These are phyloP conservation scores for Lepus timidus DNA, from an alignment of 2,113 vertebrate genomes.

Conservation along the genomic window DNA sequence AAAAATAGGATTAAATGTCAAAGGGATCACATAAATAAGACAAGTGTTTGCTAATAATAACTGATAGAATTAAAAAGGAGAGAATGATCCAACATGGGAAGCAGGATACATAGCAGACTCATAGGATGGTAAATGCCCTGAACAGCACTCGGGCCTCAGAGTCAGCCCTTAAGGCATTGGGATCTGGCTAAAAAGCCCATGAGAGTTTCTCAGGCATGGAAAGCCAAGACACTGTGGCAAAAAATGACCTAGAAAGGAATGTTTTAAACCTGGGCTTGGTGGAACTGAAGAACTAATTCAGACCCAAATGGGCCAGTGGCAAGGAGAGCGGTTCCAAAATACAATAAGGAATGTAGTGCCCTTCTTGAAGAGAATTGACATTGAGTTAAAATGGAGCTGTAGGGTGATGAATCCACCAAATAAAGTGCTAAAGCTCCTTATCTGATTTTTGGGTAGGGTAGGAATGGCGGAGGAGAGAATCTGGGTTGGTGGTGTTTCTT, in stretches of 20 bases:
- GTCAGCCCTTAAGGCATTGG: too few relatives aligned
- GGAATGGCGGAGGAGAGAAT: neutral
- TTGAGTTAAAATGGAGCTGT: constrained; percentile 45
- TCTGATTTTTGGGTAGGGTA: neutral
- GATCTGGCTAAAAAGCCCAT: too few relatives aligned
- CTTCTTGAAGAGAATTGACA: neutral
- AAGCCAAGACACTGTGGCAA: too few relatives aligned
- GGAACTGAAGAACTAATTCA: neutral
- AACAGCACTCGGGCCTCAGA: too few relatives aligned
- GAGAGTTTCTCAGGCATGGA: too few relatives aligned
- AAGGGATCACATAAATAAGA: too few relatives aligned
- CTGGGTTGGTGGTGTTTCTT: neutral
- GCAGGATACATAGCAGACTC: too few relatives aligned
- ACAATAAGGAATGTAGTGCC: neutral
- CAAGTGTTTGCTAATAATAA: too few relatives aligned
- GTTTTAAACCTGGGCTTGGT: neutral
- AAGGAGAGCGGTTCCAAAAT: constrained; percentile 34
- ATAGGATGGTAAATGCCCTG: too few relatives aligned
- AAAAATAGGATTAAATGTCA: too few relatives aligned
- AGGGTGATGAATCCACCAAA: constrained; percentile 10
- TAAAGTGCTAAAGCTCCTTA: neutral
- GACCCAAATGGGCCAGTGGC: neutral
- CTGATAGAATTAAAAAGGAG: too few relatives aligned
- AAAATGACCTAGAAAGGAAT: neutral
- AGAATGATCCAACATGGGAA: too few relatives aligned